phyloP scores from a whole-genome alignment of 1,140 invertebrate species.

The Apolygus lucorum region DNA sequence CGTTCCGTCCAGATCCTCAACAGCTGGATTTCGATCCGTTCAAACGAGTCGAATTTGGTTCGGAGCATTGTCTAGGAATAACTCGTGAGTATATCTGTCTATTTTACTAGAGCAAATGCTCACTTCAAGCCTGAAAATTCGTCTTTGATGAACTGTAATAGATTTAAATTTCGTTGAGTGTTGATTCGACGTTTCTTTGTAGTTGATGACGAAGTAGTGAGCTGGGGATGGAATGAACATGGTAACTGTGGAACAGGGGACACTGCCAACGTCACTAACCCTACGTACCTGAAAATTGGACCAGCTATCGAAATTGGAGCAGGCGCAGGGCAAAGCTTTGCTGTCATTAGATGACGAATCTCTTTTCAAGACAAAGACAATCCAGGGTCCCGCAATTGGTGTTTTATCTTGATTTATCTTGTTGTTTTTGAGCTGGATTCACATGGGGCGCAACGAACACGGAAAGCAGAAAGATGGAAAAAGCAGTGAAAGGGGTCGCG shows the following conservation, averaged over 20 bases:
- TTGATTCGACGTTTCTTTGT: neutral
- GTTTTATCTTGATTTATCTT: too few relatives aligned
- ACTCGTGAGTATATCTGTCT: slow-evolving; percentile 42
- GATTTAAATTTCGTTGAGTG: too few relatives aligned
- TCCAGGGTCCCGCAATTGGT: too few relatives aligned
- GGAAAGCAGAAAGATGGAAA: too few relatives aligned
- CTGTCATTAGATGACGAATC: too few relatives aligned
- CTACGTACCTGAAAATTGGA: slow-evolving; percentile 30
- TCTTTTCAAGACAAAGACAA: too few relatives aligned
- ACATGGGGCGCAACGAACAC: too few relatives aligned
- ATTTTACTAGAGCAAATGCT: too few relatives aligned
- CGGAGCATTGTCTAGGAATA: slow-evolving; percentile 64
- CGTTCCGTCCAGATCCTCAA: slow-evolving; percentile 22
- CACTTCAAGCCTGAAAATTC: too few relatives aligned
- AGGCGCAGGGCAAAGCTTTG: neutral
- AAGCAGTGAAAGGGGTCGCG: too few relatives aligned
- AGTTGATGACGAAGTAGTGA: slow-evolving; percentile 29
- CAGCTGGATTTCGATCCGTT: slow-evolving; percentile 36
- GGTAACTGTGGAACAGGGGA: slow-evolving; percentile 69
- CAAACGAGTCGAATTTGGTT: slow-evolving; percentile 54
- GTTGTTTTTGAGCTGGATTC: too few relatives aligned
- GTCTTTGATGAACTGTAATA: too few relatives aligned
- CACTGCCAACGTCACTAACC: slow-evolving; percentile 49
- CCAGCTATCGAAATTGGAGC: neutral
- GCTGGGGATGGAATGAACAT: slow-evolving; percentile 91